Evolutionary conservation across 2,113 vertebrate genomes (phyloP).

Genomic region (human): GRCh38 chr1:58275001-58275500

Average conservation of each 20-base stretch:
- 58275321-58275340: neutral
- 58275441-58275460: neutral
- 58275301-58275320: neutral
- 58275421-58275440: neutral
- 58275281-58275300: neutral
- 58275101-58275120: neutral
- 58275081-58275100: neutral
- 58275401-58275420: neutral
- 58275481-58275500: neutral
- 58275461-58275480: neutral
- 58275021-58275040: too few species aligned
- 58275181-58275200: neutral
- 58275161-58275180: neutral
- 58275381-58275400: neutral
- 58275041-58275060: neutral
- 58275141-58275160: neutral
- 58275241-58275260: neutral
- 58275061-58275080: neutral
- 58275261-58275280: neutral
- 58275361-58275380: constrained; percentile 5
- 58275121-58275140: neutral
- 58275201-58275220: neutral
- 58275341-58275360: neutral
- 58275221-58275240: neutral
- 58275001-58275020: too few species aligned